Evolutionary conservation across 2,113 vertebrate species (phyloP).

Genomic region (Paratilapia polleni): DNA sequence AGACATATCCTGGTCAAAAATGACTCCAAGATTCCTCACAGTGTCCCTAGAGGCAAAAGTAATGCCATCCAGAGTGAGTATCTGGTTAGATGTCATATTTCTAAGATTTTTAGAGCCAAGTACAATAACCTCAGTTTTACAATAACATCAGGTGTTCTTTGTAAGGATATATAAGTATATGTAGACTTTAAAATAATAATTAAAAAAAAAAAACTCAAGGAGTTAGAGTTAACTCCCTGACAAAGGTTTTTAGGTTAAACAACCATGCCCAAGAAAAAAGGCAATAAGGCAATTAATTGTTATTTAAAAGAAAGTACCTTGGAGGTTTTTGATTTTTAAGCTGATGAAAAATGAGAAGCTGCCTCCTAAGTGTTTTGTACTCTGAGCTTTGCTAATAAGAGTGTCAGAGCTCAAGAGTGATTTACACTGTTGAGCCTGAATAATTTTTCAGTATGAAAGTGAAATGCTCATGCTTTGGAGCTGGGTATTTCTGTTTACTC

Average conservation of each 20-base stretch:
- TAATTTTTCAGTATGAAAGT: neutral
- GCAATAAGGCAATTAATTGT: neutral
- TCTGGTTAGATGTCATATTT: too few relatives aligned
- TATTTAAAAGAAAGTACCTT: neutral
- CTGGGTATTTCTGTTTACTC: neutral
- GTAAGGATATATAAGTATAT: too few relatives aligned
- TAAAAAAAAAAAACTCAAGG: too few relatives aligned
- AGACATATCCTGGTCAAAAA: too few relatives aligned
- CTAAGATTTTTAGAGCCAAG: too few relatives aligned
- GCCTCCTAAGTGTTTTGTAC: constrained; percentile 1
- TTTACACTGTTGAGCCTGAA: constrained; percentile 1
- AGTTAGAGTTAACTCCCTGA: neutral
- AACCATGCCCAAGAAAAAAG: neutral
- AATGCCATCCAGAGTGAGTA: too few relatives aligned
- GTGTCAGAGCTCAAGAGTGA: constrained; percentile 6
- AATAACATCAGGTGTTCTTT: too few relatives aligned
- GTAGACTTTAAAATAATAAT: too few relatives aligned
- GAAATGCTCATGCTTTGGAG: neutral
- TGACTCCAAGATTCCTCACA: too few relatives aligned
- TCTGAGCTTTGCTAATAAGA: neutral
- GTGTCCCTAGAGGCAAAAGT: too few relatives aligned
- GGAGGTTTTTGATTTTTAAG: neutral
- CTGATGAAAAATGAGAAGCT: neutral
- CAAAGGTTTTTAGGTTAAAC: neutral
- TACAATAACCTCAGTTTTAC: too few relatives aligned